These are phyloP conservation scores for Bombus fervidus DNA, from an alignment of 1,140 invertebrate genomes.

Conservation along the genomic window DNA sequence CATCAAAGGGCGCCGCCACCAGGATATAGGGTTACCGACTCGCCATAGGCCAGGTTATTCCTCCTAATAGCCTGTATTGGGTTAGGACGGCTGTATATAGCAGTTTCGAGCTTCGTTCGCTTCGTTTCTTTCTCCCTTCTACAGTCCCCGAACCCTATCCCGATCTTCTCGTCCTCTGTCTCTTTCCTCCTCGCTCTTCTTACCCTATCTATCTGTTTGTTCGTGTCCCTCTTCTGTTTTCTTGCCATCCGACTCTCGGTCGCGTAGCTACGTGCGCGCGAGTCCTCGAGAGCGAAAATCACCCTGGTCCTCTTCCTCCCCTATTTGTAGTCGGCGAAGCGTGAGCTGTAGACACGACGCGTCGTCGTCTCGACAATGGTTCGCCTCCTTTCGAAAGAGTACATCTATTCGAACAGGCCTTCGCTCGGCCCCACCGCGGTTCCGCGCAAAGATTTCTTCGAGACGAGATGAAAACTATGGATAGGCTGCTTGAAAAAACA, in stretches of 20 bases:
- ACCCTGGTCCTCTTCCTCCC: not conserved
- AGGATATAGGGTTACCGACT: slow-evolving; percentile 79
- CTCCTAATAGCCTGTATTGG: slow-evolving; percentile 78
- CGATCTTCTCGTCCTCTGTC: not conserved
- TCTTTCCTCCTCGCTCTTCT: not conserved
- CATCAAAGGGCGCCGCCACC: slow-evolving; percentile 77
- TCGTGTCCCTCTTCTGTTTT: slow-evolving; percentile 29
- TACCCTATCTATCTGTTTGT: slow-evolving; percentile 7
- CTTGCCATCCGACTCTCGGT: slow-evolving; percentile 11
- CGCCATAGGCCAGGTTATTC: slow-evolving; percentile 75
- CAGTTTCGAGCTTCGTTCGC: slow-evolving; percentile 58
- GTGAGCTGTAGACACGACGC: slow-evolving; percentile 69
- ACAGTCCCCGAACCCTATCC: not conserved
- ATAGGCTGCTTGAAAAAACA: slow-evolving; percentile 35
- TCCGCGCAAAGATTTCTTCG: not conserved
- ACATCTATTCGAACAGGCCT: slow-evolving; percentile 54
- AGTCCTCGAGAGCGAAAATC: not conserved
- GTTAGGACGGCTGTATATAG: slow-evolving; percentile 70
- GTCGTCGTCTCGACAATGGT: slow-evolving; percentile 57
- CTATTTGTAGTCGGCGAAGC: slow-evolving; percentile 63
- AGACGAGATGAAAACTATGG: not conserved
- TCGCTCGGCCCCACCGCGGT: not conserved
- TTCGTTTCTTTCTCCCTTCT: slow-evolving; percentile 31
- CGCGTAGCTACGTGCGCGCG: not conserved
- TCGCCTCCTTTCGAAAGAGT: slow-evolving; percentile 24